These are phyloP conservation scores for Monochamus alternatus DNA, from an alignment of 2,888 invertebrate species.

Conservation along the genomic window DNA sequence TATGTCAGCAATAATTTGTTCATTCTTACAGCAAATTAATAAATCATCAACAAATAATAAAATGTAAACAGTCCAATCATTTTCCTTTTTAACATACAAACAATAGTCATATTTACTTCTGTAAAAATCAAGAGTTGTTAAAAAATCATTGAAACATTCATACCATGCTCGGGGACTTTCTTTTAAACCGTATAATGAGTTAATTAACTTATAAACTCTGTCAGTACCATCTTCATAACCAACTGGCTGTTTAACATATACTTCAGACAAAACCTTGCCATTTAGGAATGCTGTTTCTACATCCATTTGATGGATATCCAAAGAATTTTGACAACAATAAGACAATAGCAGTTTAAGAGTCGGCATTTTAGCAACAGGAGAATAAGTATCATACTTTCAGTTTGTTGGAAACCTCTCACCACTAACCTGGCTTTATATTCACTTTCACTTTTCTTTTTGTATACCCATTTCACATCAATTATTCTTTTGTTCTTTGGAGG, in stretches of 20 bases:
- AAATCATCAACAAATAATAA: slow-evolving; percentile 48
- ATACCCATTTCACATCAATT: slow-evolving; percentile 49
- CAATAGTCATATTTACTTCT: slow-evolving; percentile 20
- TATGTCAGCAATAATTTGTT: slow-evolving; percentile 31
- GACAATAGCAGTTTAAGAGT: slow-evolving; percentile 33
- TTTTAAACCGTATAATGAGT: background rate
- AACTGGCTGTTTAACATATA: background rate
- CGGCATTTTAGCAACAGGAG: slow-evolving; percentile 44
- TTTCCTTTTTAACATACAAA: slow-evolving; percentile 35
- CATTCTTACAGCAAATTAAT: slow-evolving; percentile 39
- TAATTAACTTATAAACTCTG: background rate
- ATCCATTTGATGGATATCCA: slow-evolving; percentile 52
- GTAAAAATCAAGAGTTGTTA: too few species aligned
- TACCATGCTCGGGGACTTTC: slow-evolving; percentile 2
- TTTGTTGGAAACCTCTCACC: slow-evolving; percentile 43
- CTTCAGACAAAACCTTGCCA: slow-evolving; percentile 40
- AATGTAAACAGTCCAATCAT: slow-evolving; percentile 22
- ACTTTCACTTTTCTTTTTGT: slow-evolving; percentile 43
- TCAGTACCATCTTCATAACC: background rate
- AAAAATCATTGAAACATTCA: background rate
- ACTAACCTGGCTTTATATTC: slow-evolving; percentile 30
- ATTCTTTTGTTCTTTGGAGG: slow-evolving; percentile 42
- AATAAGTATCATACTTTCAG: slow-evolving; percentile 39
- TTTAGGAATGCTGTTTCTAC: slow-evolving; percentile 56
- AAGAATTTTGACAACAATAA: slow-evolving; percentile 37